Base-by-base conservation (phyloP, 2,888 invertebrate genomes). In the Acleris holmiana region DNA sequence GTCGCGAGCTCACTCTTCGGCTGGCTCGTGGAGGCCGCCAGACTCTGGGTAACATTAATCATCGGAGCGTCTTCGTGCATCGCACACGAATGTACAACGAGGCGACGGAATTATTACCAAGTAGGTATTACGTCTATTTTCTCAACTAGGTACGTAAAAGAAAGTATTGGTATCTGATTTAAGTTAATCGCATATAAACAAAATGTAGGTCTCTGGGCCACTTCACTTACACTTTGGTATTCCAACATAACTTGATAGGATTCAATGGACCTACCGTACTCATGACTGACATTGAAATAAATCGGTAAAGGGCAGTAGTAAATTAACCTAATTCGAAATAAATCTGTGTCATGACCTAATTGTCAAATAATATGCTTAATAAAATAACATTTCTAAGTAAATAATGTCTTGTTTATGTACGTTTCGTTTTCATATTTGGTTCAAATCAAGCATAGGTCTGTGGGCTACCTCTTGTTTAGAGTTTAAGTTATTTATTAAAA, bases 171-270 rank as follows among this genome's bases (percentile, higher is more conserved):
- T 94, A 94, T 94, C 93, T 84, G 35, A 13, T 13, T 13, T 35
- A 35, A 35, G 35, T 13, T 93, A 94, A 93, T 80, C 92, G 93
- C 79, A 77, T 80, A 76, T 80, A 75, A 77, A 86, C 86, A 86
- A 88, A 95, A 96, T 96, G 95, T 96, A 96, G 96, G 96, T 96
- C 96, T 96, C 94, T 96, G 95, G 96, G 96, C 95, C 96, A 96
- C 95, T 95, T 95, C 95, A 95, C 95, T 95, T 95, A 95, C 95
- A 91, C 95, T 95, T 95, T 94, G 95, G 94, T 95, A 95, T 94
- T 94, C 94, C 94, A 94, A 94, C 94, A 94, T 94, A 93, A 95
- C 95, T 94, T 93, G 59, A 55, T 65, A 60, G 89, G 91, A 94
- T 93, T 95, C 95, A 95, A 94, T 93, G 89, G 90, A 94, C 91